phyloP scores from a whole-genome alignment of 1,140 invertebrate genomes.

The Aphelinus atriplicis region DNA sequence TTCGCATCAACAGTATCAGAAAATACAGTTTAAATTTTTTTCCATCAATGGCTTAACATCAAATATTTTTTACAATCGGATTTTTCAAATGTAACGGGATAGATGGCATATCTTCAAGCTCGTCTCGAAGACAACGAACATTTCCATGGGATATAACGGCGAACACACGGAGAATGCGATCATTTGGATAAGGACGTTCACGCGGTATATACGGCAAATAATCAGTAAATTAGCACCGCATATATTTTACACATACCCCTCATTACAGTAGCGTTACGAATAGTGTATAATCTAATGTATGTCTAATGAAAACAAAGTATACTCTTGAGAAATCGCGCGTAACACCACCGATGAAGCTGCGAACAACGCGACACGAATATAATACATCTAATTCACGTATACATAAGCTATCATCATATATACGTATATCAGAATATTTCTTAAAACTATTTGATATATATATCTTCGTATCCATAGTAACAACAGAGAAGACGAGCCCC shows the following conservation, averaged over 20 bases:
- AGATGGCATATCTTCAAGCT: no score
- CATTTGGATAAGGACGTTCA: no score
- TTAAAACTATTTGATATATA: background rate
- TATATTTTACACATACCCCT: slow-evolving; percentile 10
- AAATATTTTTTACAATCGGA: slow-evolving; percentile 27
- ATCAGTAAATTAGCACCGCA: background rate
- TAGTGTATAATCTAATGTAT: background rate
- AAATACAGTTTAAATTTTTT: slow-evolving; percentile 33
- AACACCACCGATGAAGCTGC: slow-evolving; percentile 13
- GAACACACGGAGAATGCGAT: no score
- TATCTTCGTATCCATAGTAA: slow-evolving; percentile 1
- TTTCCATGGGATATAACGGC: no score
- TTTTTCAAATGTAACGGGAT: background rate
- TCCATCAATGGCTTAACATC: background rate
- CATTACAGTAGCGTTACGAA: slow-evolving; percentile 17
- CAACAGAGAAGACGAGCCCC: background rate
- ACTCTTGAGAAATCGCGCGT: background rate
- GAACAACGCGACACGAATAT: background rate
- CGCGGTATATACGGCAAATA: no score
- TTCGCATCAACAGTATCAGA: slow-evolving; percentile 33
- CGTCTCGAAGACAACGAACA: no score
- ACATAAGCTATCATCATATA: no score
- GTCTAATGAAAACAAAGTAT: background rate
- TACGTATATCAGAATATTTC: no score
- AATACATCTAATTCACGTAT: background rate